Base-by-base conservation (phyloP, 2,797 vertebrate species). In the Arnoldichthys spilopterus region DNA sequence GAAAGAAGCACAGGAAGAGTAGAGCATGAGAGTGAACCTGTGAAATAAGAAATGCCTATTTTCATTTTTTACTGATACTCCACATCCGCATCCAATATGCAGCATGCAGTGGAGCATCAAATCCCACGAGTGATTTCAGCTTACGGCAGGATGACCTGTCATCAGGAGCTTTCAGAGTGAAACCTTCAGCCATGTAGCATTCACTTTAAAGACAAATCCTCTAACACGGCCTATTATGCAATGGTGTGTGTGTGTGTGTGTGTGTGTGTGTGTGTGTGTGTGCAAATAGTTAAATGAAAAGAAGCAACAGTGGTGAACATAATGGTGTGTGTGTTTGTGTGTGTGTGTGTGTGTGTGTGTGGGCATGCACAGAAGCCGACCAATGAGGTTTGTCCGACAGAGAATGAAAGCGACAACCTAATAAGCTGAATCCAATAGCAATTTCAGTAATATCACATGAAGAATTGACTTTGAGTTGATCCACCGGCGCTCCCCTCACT, bases 341-440 rank as follows among this genome's bases (percentile, higher is more conserved):
- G 53, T 62, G 72, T 74, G 56, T 64, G 34, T 53, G 34, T 70
- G 76, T 37, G 59, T 70, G 56, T 67, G 28, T 43, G 49, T 82
- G 54, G 43, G 30, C 64, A 30, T 64, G 51, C 47, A 54, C 47
- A n/a, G 32, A 62, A 61, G 18, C 13, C 34, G 45, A 70, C 49
- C 72, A 79, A 56, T 67, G 62, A 59, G 64, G 76, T 78, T 61
- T 82, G 56, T 82, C 61, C 73, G 66, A 82, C 28, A 79, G 62
- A 82, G 76, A 83, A 58, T 18, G 59, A 86, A 84, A 79, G 80
- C 4, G 80, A 82, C 82, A 80, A 76, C 73, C 76, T 86, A 84
- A 83, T 80, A 83, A 85, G 74, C 69, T 78, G 72, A 78, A 83
- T 78, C 83, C 81, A 86, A 81, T 80, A 83, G 69, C 72, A 84